phyloP scores from a whole-genome alignment of 2,113 vertebrate species.

The Phyllostomus hastatus region DNA sequence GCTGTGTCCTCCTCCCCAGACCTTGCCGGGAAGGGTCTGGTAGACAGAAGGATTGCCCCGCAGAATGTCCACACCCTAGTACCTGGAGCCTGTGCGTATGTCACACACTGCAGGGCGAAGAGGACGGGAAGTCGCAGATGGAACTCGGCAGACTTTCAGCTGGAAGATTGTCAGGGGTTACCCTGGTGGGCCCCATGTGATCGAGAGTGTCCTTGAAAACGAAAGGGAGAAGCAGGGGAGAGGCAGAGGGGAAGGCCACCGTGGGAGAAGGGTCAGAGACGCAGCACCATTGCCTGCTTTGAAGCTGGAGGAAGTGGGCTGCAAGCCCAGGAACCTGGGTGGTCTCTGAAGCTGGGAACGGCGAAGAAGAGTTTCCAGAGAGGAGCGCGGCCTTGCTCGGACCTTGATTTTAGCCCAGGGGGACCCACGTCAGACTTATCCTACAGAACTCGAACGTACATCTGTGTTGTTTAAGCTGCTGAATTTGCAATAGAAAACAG shows the following conservation, averaged over 20 bases:
- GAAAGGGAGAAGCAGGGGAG: background rate
- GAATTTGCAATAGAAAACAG: background rate
- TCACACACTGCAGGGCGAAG: fast-evolving
- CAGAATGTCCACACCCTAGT: background rate
- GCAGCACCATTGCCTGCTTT: fast-evolving
- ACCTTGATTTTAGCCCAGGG: background rate
- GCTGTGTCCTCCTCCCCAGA: background rate
- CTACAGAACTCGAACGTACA: background rate
- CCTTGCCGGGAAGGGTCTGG: background rate
- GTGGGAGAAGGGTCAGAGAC: background rate
- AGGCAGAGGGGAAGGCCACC: background rate
- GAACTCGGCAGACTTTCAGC: background rate
- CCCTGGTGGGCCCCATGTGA: background rate
- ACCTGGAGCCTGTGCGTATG: background rate
- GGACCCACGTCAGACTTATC: background rate
- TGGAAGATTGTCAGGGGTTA: background rate
- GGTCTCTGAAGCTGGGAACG: background rate
- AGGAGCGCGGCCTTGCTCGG: background rate
- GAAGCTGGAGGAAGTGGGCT: background rate
- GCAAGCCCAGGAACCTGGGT: background rate
- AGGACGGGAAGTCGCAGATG: background rate
- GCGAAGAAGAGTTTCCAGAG: background rate
- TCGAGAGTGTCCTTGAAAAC: background rate
- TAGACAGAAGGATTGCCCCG: background rate
- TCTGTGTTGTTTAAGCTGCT: background rate